Evolutionary conservation across 2,888 invertebrate genomes (phyloP).

Genomic region (Myathropa florea): DNA sequence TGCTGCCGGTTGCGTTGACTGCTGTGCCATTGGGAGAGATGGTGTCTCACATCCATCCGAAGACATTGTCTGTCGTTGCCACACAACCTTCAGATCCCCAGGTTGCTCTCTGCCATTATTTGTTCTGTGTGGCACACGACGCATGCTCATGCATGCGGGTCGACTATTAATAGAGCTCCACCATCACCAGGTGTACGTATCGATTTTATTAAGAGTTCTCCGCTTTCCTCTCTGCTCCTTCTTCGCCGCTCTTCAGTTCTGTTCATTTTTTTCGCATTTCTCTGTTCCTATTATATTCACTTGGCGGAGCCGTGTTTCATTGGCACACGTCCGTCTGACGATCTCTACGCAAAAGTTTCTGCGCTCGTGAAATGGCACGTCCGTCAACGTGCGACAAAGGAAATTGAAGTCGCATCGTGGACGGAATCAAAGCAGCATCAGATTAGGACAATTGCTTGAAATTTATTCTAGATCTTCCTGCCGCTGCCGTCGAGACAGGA

Average conservation of each 20-base stretch:
- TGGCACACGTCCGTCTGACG: conserved; percentile 51
- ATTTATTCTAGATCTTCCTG: not conserved
- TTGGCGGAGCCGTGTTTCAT: conserved; percentile 36
- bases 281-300: conserved; percentile 7
- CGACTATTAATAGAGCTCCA: conserved; percentile 70
- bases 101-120: conserved; percentile 56
- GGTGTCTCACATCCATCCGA: conserved; percentile 54
- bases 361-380: conserved; percentile 56
- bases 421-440: conserved; percentile 26
- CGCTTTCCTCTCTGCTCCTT: not conserved
- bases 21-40: conserved; percentile 16
- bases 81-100: conserved; percentile 66
- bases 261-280: not conserved
- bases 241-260: not conserved
- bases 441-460: conserved; percentile 18
- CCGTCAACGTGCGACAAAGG: conserved; percentile 45
- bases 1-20: conserved; percentile 47
- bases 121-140: conserved; percentile 67
- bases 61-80: conserved; percentile 57
- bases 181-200: conserved; percentile 68
- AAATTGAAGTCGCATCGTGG: conserved; percentile 40
- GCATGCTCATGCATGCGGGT: conserved; percentile 70
- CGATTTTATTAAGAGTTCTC: conserved; percentile 63
- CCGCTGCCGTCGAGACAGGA: not conserved
- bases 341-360: conserved; percentile 55